A percentile compares a stretch with the other conserved stretches of the same genome.
Evolutionary conservation across 2,797 vertebrate genomes (phyloP).

Genomic region (Falco cherrug): DNA sequence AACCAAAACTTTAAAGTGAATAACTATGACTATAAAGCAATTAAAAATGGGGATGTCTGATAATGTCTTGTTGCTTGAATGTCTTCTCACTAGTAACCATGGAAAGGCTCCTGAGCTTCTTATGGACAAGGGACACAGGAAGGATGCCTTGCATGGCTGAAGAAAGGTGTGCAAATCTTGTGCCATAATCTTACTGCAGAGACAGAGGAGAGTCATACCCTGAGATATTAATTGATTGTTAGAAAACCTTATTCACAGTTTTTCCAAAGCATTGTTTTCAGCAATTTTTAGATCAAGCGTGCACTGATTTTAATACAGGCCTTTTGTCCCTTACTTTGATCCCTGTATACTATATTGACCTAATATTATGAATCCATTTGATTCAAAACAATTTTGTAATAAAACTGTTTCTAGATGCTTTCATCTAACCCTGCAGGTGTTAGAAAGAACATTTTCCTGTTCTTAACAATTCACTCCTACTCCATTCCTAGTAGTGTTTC

Average conservation of each 20-base stretch:
- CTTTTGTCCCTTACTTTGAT: background rate
- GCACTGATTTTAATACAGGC: background rate
- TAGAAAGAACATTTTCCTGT: background rate
- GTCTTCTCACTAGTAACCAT: background rate
- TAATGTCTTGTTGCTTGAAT: background rate
- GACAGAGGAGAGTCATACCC: background rate
- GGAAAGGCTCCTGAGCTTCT: background rate
- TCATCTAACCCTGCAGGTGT: background rate
- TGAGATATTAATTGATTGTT: background rate
- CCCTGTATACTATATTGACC: background rate
- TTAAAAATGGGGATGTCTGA: background rate
- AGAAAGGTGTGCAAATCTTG: background rate
- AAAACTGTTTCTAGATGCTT: background rate
- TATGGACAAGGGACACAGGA: background rate
- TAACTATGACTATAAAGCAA: background rate
- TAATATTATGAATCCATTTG: background rate
- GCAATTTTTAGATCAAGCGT: background rate
- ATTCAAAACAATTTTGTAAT: background rate
- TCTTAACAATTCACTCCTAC: background rate
- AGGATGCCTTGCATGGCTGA: background rate
- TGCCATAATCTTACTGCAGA: background rate
- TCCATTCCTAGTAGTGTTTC: background rate
- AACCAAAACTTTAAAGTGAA: background rate
- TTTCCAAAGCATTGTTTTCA: background rate
- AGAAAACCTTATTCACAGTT: background rate